These are phyloP conservation scores for Candidula unifasciata DNA, from an alignment of 2,888 invertebrate species.

Conservation along the genomic window DNA sequence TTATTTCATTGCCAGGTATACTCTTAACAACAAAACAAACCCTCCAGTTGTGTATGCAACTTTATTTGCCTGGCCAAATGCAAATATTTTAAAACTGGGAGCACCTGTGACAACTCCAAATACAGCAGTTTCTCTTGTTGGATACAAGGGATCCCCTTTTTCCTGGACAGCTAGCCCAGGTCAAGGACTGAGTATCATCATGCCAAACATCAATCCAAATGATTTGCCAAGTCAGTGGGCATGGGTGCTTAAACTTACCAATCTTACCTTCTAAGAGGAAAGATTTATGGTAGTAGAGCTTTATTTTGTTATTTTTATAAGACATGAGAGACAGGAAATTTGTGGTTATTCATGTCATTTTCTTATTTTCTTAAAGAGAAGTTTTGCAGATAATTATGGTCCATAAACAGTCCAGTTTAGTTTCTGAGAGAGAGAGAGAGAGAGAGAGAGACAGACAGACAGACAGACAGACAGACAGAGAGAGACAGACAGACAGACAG, in stretches of 20 bases:
- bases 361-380: no score
- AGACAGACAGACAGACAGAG: no score
- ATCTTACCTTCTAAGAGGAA: slow-evolving; percentile 18
- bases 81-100: slow-evolving; percentile 80
- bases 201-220: slow-evolving; percentile 42
- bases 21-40: slow-evolving; percentile 57
- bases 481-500: no score
- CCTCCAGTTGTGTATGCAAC: slow-evolving; percentile 83
- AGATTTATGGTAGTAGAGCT: background rate
- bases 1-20: slow-evolving; percentile 61
- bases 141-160: slow-evolving; percentile 73
- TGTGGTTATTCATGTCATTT: no score
- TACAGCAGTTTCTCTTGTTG: slow-evolving; percentile 80
- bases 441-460: no score
- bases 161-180: slow-evolving; percentile 54
- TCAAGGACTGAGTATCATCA: slow-evolving; percentile 60
- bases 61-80: slow-evolving; percentile 84
- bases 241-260: slow-evolving; percentile 49
- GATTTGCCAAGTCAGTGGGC: slow-evolving; percentile 51
- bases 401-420: no score
- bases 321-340: background rate
- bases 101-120: slow-evolving; percentile 75
- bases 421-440: no score
- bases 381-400: background rate
- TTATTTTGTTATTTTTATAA: background rate